Conservation (phyloP, 2,797 vertebrate species). For the Parauchenoglanis ngamensis region DNA sequence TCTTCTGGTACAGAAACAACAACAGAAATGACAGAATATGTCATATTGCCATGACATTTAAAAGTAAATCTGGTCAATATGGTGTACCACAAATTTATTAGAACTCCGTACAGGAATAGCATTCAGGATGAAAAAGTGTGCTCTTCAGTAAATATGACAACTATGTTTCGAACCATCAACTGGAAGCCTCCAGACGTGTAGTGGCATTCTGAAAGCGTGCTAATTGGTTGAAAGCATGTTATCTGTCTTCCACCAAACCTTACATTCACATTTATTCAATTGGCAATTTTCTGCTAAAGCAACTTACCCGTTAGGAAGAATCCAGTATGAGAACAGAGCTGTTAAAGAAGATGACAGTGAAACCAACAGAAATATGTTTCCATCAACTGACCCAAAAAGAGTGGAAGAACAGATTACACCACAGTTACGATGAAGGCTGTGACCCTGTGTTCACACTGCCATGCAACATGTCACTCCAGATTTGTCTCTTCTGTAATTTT, state of each 20-base stretch:
- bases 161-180: not conserved
- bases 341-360: not conserved
- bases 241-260: not conserved
- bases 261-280: not conserved
- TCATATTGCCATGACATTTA: conserved; percentile 16
- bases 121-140: not conserved
- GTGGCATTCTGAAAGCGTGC: not conserved
- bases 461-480: not conserved
- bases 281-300: no score
- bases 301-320: not conserved
- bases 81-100: not conserved
- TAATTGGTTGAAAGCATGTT: not conserved
- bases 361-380: not conserved
- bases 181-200: not conserved
- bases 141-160: not conserved
- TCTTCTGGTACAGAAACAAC: conserved; percentile 12
- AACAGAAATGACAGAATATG: conserved; percentile 1
- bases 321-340: no score
- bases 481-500: not conserved
- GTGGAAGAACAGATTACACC: not conserved
- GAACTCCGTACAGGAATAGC: not conserved
- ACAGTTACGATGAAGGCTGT: not conserved
- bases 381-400: not conserved
- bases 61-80: conserved; percentile 5
- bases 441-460: conserved; percentile 2